Percentiles rank a stretch among this genome's conserved stretches.
Conservation (phyloP, 2,797 vertebrate species). For the Sebastes hopkinsi region DNA sequence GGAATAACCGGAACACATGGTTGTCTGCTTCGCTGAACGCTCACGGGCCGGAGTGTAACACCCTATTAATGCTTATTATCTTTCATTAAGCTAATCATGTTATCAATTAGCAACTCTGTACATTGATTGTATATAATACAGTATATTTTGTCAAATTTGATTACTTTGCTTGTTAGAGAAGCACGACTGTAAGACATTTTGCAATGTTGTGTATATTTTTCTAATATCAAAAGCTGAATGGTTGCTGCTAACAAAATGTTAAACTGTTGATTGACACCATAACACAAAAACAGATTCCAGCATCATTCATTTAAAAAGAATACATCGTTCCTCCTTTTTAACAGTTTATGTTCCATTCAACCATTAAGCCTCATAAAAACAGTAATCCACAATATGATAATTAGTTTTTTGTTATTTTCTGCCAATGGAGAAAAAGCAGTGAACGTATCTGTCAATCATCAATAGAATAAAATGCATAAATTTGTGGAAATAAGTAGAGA, state of each 20-base stretch:
- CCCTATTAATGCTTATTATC: conserved; percentile 56
- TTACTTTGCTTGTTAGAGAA: not conserved
- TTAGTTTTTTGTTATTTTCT: conserved; percentile 20
- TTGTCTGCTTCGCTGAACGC: conserved; percentile 48
- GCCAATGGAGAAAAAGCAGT: not conserved
- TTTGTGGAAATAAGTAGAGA: conserved; percentile 4
- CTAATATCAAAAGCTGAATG: not conserved
- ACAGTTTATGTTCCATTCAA: not conserved
- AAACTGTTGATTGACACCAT: conserved; percentile 1
- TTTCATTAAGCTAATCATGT: conserved; percentile 46
- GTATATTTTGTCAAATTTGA: not conserved
- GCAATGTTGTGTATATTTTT: not conserved
- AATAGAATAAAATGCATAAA: conserved; percentile 1
- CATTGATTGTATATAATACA: conserved; percentile 14
- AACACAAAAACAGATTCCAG: not conserved
- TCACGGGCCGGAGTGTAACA: conserved; percentile 36
- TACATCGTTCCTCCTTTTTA: not conserved
- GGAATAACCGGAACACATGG: conserved; percentile 68
- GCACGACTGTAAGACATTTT: not conserved
- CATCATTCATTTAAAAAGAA: not conserved
- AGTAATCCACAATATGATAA: conserved; percentile 12
- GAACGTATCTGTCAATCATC: conserved; percentile 42
- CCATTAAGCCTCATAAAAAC: conserved; percentile 11
- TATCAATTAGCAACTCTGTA: conserved; percentile 57
- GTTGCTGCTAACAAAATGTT: not conserved